Evolutionary conservation across 2,113 vertebrate species (phyloP).

Genomic region (Hymenochirus boettgeri): DNA sequence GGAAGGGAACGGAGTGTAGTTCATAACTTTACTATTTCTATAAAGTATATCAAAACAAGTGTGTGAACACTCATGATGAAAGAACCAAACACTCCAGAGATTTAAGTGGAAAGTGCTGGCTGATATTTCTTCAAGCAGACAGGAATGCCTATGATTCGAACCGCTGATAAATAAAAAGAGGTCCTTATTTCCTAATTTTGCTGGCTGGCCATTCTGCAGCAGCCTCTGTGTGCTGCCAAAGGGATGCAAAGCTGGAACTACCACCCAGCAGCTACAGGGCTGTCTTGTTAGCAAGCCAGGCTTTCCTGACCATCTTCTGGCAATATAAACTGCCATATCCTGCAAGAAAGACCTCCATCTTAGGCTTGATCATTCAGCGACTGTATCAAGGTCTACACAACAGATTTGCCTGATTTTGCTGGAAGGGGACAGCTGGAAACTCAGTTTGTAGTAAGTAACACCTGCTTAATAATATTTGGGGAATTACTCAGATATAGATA

Average conservation of each 20-base stretch:
- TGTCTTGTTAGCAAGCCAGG: slow-evolving; percentile 97
- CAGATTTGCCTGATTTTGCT: slow-evolving; percentile 68
- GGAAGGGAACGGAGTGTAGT: slow-evolving; percentile 47
- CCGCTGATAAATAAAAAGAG: slow-evolving; percentile 99
- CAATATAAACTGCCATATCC: slow-evolving; percentile 80
- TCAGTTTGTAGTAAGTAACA: slow-evolving; percentile 71
- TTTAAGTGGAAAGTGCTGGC: slow-evolving; percentile 75
- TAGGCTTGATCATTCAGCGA: slow-evolving; percentile 69
- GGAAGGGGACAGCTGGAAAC: slow-evolving; percentile 73
- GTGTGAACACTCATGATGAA: slow-evolving; percentile 94
- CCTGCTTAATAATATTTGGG: slow-evolving; percentile 72
- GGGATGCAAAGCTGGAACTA: slow-evolving; percentile 94
- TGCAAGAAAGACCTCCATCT: slow-evolving; percentile 94
- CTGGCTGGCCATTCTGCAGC: slow-evolving; percentile 85
- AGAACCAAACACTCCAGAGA: slow-evolving; percentile 74
- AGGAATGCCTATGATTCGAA: slow-evolving; percentile 95
- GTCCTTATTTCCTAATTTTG: slow-evolving; percentile 94
- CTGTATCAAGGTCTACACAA: slow-evolving; percentile 72
- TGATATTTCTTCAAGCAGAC: slow-evolving; percentile 85
- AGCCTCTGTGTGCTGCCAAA: slow-evolving; percentile 96
- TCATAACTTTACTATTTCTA: slow-evolving; percentile 70
- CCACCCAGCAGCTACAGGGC: slow-evolving; percentile 97
- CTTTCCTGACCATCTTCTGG: slow-evolving; percentile 96
- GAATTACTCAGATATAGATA: too few species aligned
- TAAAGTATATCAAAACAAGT: slow-evolving; percentile 85